phyloP scores from a whole-genome alignment of 2,113 vertebrate genomes.

The Leuciscus idus region DNA sequence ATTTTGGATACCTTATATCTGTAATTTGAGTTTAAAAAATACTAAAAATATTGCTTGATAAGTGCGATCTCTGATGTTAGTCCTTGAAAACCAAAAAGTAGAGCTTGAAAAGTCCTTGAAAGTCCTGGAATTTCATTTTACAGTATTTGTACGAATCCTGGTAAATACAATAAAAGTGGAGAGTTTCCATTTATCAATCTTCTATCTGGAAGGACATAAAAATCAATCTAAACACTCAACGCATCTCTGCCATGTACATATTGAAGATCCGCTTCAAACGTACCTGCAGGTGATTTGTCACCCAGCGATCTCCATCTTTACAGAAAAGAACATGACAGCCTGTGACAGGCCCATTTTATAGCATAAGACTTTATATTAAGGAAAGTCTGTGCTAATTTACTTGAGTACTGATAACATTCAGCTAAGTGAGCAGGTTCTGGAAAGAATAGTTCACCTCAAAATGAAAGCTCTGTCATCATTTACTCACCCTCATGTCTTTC shows the following conservation, averaged over 20 bases:
- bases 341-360: constrained; percentile 2
- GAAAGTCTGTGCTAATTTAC: constrained; percentile 26
- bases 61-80: too few relatives aligned
- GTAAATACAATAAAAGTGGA: background rate
- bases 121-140: too few relatives aligned
- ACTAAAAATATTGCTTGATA: too few relatives aligned
- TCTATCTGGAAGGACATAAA: background rate
- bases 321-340: background rate
- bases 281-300: constrained; percentile 27
- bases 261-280: constrained; percentile 18
- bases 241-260: background rate
- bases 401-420: background rate
- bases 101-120: too few relatives aligned
- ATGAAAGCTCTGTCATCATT: background rate
- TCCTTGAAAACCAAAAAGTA: too few relatives aligned
- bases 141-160: too few relatives aligned
- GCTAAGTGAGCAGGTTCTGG: background rate
- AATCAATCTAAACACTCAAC: constrained; percentile 3
- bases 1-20: too few relatives aligned
- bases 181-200: constrained; percentile 28
- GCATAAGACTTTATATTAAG: constrained; percentile 6
- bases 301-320: background rate
- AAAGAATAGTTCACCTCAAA: background rate
- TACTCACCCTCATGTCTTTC: background rate
- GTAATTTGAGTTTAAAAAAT: too few relatives aligned